Conservation (phyloP, 2,797 vertebrate species). For the Pyrocephalus nanus region DNA sequence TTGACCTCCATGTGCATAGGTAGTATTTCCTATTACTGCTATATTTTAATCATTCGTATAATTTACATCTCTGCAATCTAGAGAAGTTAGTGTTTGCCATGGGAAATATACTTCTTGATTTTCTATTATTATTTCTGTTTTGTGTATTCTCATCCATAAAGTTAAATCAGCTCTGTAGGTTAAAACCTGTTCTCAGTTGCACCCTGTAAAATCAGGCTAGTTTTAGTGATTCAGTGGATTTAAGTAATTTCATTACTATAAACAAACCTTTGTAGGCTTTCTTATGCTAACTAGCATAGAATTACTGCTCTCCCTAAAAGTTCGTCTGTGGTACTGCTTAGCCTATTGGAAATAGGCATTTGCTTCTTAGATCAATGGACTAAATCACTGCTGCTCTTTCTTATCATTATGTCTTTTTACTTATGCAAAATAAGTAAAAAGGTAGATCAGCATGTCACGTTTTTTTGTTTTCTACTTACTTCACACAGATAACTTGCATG, state of each 20-base stretch:
- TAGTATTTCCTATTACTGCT: constrained; percentile 31
- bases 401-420: neutral
- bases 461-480: neutral
- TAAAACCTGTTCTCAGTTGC: neutral
- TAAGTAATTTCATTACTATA: neutral
- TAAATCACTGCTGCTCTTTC: neutral
- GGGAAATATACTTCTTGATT: constrained; percentile 20
- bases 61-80: neutral
- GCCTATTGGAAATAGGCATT: neutral
- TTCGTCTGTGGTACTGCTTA: neutral
- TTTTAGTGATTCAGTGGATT: neutral
- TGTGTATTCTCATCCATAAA: neutral
- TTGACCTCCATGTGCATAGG: neutral
- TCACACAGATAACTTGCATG: neutral
- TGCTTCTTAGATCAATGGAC: neutral
- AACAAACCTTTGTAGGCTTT: neutral
- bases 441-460: neutral
- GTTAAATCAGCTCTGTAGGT: neutral
- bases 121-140: neutral
- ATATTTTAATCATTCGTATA: constrained; percentile 23
- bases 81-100: neutral
- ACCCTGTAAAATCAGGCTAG: neutral
- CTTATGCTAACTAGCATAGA: neutral
- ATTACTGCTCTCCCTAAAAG: neutral
- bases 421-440: neutral